A percentile compares a stretch with the other conserved stretches of the same genome.
phyloP scores from a whole-genome alignment of 2,113 vertebrate species.

The Oncorhynchus tshawytscha region DNA sequence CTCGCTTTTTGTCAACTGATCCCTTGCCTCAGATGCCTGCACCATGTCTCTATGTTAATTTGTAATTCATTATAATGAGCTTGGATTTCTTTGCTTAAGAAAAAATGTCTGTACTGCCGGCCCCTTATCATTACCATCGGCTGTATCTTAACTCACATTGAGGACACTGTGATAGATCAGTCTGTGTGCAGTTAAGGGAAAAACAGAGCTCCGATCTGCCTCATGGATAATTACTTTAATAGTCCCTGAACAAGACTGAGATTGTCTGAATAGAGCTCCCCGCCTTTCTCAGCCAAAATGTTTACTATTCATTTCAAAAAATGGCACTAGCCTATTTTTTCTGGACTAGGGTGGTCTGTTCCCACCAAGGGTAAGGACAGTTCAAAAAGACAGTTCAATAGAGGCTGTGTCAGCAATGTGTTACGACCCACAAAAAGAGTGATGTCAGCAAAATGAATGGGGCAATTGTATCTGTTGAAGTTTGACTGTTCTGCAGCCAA shows the following conservation, averaged over 20 bases:
- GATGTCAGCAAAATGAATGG: too few relatives aligned
- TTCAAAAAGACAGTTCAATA: too few relatives aligned
- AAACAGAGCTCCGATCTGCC: background rate
- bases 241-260: background rate
- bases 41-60: constrained; percentile 3
- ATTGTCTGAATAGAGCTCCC: background rate
- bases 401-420: too few relatives aligned
- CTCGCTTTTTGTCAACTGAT: constrained; percentile 97
- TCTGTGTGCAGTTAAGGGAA: background rate
- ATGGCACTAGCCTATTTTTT: too few relatives aligned
- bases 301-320: background rate
- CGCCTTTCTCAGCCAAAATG: background rate
- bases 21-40: constrained; percentile 21
- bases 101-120: background rate
- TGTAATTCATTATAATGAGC: constrained; percentile 29
- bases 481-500: too few relatives aligned
- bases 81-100: background rate
- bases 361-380: too few relatives aligned
- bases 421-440: too few relatives aligned
- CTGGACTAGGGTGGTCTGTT: too few relatives aligned
- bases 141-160: background rate
- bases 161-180: background rate
- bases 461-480: too few relatives aligned
- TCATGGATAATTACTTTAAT: constrained; percentile 22
- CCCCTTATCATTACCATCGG: background rate